Evolutionary conservation across 2,888 invertebrate species (phyloP).

Genomic region (Oeneis ivallda): DNA sequence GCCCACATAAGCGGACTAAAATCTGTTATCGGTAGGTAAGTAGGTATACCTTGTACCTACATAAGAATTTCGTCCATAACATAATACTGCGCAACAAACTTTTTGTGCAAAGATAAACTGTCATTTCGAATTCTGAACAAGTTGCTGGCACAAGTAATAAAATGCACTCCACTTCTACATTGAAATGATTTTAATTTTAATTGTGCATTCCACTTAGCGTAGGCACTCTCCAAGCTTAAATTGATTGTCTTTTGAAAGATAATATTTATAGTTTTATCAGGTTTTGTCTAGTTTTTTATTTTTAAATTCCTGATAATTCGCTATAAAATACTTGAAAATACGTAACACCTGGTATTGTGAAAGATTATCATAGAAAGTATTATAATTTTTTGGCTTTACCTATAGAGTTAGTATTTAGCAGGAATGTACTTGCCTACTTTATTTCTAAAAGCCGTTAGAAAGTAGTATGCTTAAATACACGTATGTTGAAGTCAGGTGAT

Average conservation of each 20-base stretch:
- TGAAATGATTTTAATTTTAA: constrained; percentile 24
- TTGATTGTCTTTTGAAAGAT: not conserved
- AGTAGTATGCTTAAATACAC: too few relatives aligned
- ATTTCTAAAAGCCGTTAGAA: too few relatives aligned
- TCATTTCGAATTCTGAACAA: constrained; percentile 16
- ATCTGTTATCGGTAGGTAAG: too few relatives aligned
- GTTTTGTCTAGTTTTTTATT: not conserved
- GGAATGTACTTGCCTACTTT: too few relatives aligned
- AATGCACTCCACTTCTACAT: constrained; percentile 20
- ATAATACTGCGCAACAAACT: not conserved
- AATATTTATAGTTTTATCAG: not conserved
- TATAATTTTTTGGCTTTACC: too few relatives aligned
- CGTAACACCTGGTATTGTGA: too few relatives aligned
- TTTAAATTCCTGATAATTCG: not conserved
- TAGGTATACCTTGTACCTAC: too few relatives aligned
- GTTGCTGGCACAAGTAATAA: constrained; percentile 19
- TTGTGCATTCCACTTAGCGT: too few relatives aligned
- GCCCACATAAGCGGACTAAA: too few relatives aligned
- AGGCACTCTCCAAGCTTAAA: not conserved
- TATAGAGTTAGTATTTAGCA: too few relatives aligned
- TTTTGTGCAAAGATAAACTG: constrained; percentile 1
- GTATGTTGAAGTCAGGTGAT: too few relatives aligned
- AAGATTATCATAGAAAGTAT: too few relatives aligned
- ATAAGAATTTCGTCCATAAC: not conserved
- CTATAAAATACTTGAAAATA: not conserved